Conservation (phyloP, 2,797 vertebrate genomes). For the Pseudocheirus occidentalis region DNA sequence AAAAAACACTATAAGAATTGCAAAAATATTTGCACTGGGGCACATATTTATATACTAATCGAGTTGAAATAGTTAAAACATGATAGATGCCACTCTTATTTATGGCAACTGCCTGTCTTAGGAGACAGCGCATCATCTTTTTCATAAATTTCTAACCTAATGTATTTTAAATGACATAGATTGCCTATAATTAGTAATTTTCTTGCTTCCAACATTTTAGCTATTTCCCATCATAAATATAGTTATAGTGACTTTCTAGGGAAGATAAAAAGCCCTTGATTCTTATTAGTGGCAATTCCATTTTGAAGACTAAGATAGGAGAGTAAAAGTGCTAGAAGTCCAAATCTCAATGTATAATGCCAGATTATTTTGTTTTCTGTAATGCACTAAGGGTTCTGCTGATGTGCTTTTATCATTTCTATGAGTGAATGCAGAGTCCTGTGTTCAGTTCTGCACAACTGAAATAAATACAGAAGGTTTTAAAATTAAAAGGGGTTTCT, state of each 20-base stretch:
- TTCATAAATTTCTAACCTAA: neutral
- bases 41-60: neutral
- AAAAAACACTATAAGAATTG: neutral
- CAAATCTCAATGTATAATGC: neutral
- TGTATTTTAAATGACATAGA: neutral
- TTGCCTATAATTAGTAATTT: neutral
- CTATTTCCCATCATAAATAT: neutral
- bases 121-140: neutral
- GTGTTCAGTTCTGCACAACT: neutral
- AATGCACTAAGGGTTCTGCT: neutral
- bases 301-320: neutral
- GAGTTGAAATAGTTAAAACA: neutral
- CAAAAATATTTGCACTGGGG: neutral
- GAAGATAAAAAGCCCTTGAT: neutral
- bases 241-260: neutral
- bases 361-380: neutral
- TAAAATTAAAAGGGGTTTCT: neutral
- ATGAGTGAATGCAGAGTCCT: neutral
- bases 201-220: neutral
- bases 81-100: neutral
- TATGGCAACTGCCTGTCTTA: neutral
- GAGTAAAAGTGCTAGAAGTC: neutral
- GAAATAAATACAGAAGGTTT: neutral
- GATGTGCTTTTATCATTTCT: neutral
- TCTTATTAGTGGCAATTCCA: neutral